Percentiles rank a stretch among this genome's conserved stretches.
Conservation (phyloP, 2,888 invertebrate species). For the Chironomus riparius region DNA sequence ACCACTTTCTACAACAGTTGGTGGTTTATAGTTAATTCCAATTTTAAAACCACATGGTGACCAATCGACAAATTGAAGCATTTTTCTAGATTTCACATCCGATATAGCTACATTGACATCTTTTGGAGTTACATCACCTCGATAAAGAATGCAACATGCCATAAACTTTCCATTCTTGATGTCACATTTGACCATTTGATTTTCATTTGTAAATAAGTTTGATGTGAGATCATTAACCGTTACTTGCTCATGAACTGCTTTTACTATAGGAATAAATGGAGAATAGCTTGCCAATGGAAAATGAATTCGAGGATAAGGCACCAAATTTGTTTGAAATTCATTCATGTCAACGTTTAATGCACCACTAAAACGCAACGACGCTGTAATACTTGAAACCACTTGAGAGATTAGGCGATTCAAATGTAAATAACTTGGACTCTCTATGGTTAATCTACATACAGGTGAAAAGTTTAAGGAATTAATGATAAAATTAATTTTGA, state of each 20-base stretch:
- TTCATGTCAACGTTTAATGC: constrained; percentile 78
- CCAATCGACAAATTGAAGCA: constrained; percentile 85
- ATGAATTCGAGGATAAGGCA: constrained; percentile 88
- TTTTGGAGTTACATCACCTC: constrained; percentile 84
- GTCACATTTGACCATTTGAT: constrained; percentile 72
- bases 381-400: constrained; percentile 73
- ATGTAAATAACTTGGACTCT: constrained; percentile 58
- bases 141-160: constrained; percentile 77
- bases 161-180: constrained; percentile 75
- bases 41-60: constrained; percentile 81
- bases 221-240: constrained; percentile 73
- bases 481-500: no score
- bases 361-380: constrained; percentile 72
- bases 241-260: constrained; percentile 66
- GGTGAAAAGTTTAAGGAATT: not conserved
- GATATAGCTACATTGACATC: constrained; percentile 81
- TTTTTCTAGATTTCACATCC: constrained; percentile 63
- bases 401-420: constrained; percentile 58
- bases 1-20: constrained; percentile 59
- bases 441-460: not conserved
- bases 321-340: constrained; percentile 85
- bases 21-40: constrained; percentile 71
- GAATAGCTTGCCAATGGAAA: constrained; percentile 70
- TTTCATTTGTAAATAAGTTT: constrained; percentile 74
- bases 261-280: constrained; percentile 61